A percentile compares a stretch with the other conserved stretches of the same genome.
phyloP scores from a whole-genome alignment of 2,888 invertebrate species.

The Eurois occulta region DNA sequence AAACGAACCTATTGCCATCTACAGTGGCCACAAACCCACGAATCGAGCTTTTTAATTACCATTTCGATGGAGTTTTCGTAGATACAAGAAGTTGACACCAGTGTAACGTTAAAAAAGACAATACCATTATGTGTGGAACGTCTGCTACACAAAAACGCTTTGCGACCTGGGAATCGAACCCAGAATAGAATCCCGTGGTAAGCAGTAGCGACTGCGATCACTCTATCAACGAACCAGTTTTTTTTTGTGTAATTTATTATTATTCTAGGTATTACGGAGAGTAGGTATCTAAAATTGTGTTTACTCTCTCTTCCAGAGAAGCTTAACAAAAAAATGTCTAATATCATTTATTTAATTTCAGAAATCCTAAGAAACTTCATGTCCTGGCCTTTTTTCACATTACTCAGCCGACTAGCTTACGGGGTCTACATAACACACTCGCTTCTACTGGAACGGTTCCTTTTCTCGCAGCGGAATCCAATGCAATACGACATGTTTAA shows the following conservation, averaged over 20 bases:
- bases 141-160: neutral
- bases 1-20: neutral
- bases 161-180: neutral
- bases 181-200: neutral
- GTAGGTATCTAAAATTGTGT: no score
- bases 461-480: constrained; percentile 53
- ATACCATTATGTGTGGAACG: neutral
- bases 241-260: neutral
- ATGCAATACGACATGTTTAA: constrained; percentile 52
- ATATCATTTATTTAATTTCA: constrained; percentile 27
- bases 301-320: neutral
- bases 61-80: neutral
- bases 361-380: constrained; percentile 44
- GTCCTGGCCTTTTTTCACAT: constrained; percentile 48
- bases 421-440: constrained; percentile 60
- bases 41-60: neutral
- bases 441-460: constrained; percentile 36
- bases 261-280: no score
- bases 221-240: neutral
- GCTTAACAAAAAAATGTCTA: neutral
- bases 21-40: neutral
- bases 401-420: constrained; percentile 52
- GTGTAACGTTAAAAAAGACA: neutral
- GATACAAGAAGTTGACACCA: neutral
- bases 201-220: neutral